These are phyloP conservation scores for Poeciliopsis paucimaculata DNA, from an alignment of 2,797 vertebrate species.

Conservation along the genomic window DNA sequence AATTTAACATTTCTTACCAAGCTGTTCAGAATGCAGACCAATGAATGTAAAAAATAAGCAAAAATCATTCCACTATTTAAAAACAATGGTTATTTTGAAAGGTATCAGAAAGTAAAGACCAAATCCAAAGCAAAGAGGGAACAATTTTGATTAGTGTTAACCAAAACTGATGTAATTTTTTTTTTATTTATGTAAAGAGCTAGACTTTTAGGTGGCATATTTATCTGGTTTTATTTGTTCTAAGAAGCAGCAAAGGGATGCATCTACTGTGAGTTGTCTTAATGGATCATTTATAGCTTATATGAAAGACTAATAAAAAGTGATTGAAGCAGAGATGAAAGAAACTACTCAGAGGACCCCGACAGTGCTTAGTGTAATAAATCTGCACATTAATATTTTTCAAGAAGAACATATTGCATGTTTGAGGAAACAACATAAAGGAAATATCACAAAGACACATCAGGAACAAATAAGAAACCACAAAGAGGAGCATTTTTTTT, in stretches of 20 bases:
- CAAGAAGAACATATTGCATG: constrained; percentile 6
- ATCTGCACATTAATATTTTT: constrained; percentile 19
- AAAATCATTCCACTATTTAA: background rate
- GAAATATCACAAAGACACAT: constrained; percentile 20
- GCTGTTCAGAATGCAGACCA: constrained; percentile 12
- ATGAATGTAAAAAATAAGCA: background rate
- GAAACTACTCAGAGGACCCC: constrained; percentile 11
- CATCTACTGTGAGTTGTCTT: constrained; percentile 39
- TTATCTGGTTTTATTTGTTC: constrained; percentile 8
- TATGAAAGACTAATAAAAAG: constrained; percentile 33
- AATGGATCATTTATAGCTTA: constrained; percentile 33
- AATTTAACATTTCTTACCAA: constrained; percentile 13
- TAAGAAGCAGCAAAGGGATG: constrained; percentile 15
- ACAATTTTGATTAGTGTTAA: background rate
- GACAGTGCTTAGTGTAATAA: constrained; percentile 10
- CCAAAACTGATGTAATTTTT: background rate
- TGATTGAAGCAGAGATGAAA: constrained; percentile 26
- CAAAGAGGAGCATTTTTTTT: constrained; percentile 30
- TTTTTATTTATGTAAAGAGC: background rate
- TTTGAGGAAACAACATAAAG: constrained; percentile 20
- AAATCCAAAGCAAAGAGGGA: background rate
- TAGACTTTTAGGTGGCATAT: background rate
- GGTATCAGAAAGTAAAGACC: background rate
- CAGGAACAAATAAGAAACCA: constrained; percentile 32
- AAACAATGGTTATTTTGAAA: background rate